phyloP scores from a whole-genome alignment of 1,140 invertebrate species.

The Batillaria attramentaria region DNA sequence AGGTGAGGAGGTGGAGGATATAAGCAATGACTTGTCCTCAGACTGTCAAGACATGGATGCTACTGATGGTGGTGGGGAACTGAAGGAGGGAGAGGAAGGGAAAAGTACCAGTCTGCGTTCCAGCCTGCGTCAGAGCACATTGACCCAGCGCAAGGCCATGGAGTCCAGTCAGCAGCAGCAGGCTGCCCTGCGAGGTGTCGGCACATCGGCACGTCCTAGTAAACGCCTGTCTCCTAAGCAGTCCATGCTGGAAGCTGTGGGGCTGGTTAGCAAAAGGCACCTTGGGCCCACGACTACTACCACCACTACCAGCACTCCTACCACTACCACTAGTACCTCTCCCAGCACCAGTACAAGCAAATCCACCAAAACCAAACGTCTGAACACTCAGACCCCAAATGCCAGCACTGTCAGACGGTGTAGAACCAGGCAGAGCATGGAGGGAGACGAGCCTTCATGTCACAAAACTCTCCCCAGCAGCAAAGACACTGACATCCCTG shows the following conservation, averaged over 20 bases:
- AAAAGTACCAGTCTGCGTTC: slow-evolving; percentile 20
- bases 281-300: not conserved
- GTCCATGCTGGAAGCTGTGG: slow-evolving; percentile 42
- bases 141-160: slow-evolving; percentile 38
- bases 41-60: too few species aligned
- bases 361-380: not conserved
- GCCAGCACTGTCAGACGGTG: too few species aligned
- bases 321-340: not conserved
- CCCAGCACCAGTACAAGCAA: not conserved
- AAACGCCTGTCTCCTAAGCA: slow-evolving; percentile 38
- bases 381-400: too few species aligned
- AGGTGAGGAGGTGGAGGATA: slow-evolving; percentile 31
- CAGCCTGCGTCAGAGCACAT: slow-evolving; percentile 36
- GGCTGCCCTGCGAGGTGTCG: slow-evolving; percentile 1
- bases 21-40: slow-evolving; percentile 16
- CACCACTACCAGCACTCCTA: not conserved
- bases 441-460: too few species aligned
- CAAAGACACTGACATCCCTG: too few species aligned
- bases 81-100: slow-evolving; percentile 5
- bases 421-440: too few species aligned
- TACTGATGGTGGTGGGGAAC: not conserved
- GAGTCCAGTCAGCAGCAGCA: slow-evolving; percentile 23
- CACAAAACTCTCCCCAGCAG: too few species aligned
- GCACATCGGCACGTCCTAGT: not conserved
- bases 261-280: slow-evolving; percentile 37